A percentile compares a stretch with the other conserved stretches of the same genome.
Evolutionary conservation across 2,888 invertebrate species (phyloP).

Genomic region (Pseudococcus longispinus): DNA sequence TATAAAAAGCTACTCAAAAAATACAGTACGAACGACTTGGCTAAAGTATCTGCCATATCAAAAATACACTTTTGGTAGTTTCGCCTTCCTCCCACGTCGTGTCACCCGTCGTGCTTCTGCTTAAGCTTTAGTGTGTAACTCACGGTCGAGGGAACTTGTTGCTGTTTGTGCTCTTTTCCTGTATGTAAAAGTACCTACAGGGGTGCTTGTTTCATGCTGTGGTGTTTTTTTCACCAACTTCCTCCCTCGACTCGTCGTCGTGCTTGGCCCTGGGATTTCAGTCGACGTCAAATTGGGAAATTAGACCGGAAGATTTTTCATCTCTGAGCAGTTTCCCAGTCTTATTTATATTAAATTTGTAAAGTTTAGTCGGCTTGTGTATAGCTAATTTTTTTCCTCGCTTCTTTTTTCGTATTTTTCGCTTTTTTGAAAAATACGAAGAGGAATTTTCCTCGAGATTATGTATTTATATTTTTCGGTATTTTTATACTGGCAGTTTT

Average conservation of each 20-base stretch:
- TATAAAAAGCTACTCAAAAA: constrained; percentile 16
- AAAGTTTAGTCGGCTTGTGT: background rate
- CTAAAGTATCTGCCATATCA: constrained; percentile 15
- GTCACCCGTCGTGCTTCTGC: background rate
- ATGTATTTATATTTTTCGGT: background rate
- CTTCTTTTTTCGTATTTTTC: background rate
- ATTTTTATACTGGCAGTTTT: background rate
- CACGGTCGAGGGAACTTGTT: constrained; percentile 12
- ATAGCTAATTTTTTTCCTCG: background rate
- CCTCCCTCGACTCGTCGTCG: background rate
- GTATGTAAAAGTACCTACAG: background rate
- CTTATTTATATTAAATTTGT: constrained; percentile 31
- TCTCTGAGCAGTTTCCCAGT: background rate
- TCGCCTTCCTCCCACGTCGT: background rate
- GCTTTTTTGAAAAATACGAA: background rate
- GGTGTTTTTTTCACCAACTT: background rate
- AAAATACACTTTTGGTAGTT: constrained; percentile 13
- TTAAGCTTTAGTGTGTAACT: background rate
- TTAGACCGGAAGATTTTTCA: constrained; percentile 21
- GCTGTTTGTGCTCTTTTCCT: background rate
- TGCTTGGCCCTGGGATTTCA: background rate
- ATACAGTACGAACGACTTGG: background rate
- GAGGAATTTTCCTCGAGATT: background rate
- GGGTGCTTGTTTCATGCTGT: background rate
- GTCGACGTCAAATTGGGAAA: constrained; percentile 8